Percentiles rank a stretch among this genome's conserved stretches.
These are phyloP conservation scores for Elaphurus davidianus DNA, from an alignment of 2,113 vertebrate species.

Conservation along the genomic window DNA sequence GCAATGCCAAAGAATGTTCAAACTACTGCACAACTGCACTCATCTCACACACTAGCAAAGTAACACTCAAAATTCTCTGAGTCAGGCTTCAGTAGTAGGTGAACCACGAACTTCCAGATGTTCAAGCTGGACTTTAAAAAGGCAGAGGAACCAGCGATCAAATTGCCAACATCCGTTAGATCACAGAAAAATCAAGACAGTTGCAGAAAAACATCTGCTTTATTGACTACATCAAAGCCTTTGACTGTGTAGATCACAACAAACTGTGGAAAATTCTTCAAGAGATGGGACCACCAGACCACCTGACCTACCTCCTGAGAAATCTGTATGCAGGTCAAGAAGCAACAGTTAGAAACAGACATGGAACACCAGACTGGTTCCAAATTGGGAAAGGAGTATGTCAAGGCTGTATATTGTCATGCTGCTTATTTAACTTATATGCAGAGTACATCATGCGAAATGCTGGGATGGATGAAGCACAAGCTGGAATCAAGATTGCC, in stretches of 20 bases:
- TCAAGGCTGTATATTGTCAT: background rate
- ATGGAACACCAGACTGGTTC: background rate
- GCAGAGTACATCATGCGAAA: rapidly evolving
- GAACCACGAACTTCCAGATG: background rate
- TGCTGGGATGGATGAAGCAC: background rate
- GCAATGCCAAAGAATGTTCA: background rate
- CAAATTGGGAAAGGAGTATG: background rate
- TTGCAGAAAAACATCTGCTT: background rate
- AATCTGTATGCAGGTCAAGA: background rate
- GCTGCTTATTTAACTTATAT: background rate
- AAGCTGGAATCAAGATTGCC: background rate
- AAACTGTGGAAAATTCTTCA: background rate
- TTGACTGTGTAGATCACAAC: background rate
- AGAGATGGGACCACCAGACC: background rate
- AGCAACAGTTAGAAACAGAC: background rate
- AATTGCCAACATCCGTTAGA: rapidly evolving
- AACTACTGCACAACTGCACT: background rate
- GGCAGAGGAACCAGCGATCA: background rate
- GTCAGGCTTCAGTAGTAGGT: background rate
- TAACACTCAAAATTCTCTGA: background rate
- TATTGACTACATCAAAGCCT: background rate
- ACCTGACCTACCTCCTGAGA: background rate
- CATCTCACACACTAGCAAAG: background rate
- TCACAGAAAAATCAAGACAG: background rate
- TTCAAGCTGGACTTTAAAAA: background rate